Conservation (phyloP, 1,140 invertebrate genomes). For the Heterodera carotae region DNA sequence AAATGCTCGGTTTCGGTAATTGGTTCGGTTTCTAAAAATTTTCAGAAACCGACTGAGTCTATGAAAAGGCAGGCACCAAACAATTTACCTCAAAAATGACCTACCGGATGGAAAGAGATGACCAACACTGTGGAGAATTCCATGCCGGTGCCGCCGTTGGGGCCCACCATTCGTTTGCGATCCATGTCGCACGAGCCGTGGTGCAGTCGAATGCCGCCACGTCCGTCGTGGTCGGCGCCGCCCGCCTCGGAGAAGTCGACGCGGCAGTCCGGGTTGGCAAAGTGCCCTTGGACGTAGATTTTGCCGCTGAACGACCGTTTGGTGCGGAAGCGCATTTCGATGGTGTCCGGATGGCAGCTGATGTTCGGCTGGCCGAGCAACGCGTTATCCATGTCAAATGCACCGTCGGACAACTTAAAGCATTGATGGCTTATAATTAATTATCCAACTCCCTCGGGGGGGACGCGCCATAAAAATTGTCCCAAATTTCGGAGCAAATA, state of each 20-base stretch:
- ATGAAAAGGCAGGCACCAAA: neutral
- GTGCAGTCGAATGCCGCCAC: constrained; percentile 61
- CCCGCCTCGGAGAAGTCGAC: constrained; percentile 57
- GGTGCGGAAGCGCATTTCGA: constrained; percentile 63
- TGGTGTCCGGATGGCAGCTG: constrained; percentile 61
- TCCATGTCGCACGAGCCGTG: constrained; percentile 65
- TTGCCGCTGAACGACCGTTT: constrained; percentile 57
- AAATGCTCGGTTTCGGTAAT: no score
- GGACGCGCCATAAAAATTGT: no score
- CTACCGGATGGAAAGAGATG: constrained; percentile 62
- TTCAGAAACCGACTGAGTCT: no score
- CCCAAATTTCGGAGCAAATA: no score
- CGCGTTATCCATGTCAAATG: constrained; percentile 53
- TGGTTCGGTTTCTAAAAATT: neutral
- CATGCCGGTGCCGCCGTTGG: constrained; percentile 58
- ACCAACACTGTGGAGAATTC: constrained; percentile 63
- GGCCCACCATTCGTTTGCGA: constrained; percentile 49
- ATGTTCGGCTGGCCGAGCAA: constrained; percentile 59
- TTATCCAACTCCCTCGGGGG: no score
- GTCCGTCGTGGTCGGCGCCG: constrained; percentile 36
- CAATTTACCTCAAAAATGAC: neutral
- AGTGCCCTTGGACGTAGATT: constrained; percentile 52
- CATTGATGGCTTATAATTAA: neutral
- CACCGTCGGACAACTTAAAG: neutral
- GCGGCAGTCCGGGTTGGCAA: constrained; percentile 61